Base-by-base conservation (phyloP, 2,113 vertebrate species). In the Mesoclemmys tuberculata region DNA sequence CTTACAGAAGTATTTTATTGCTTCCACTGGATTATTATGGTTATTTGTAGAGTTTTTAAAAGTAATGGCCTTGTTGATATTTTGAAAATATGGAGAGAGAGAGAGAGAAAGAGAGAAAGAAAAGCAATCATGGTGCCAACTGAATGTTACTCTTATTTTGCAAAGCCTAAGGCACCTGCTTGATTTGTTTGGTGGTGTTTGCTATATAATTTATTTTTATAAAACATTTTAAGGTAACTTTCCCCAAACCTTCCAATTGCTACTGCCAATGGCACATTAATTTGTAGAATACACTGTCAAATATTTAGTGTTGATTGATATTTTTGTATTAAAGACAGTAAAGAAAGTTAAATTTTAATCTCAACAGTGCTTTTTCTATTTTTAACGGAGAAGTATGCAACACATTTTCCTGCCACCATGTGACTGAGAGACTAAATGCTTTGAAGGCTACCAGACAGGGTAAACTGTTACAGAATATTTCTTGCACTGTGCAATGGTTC, bases 141-240 rank as follows among this genome's bases (percentile, higher is more conserved):
- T 96, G 90, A 96, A 94, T 97, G 95, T 97, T 95, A 91, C 93
- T 94, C 90, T 90, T 79, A 82, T 94, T 95, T 97, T 90, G 90
- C 91, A 93, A 96, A 97, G 94, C 80, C 88, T 97, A 90, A 92
- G 95, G 97, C 96, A 97, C 68, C 2, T 90, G 96, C 96, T 96
- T 96, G 92, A 54, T 91, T 97, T 92, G 64, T 95, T 96, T 95
- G 95, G 80, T 88, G 35, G 49, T 89, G 90, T 94, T 94, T 97
- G 91, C 94, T 93, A 95, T 92, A 93, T 98, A 98, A 98, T 97
- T 98, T 98, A 98, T 98, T 98, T 98, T 97, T 98, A 94, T 97
- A 98, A 97, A 94, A 97, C 68, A 93, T 90, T 97, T 97, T 98
- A 97, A 98, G 97, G 94, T 96, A 92, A 94, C 94, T 96, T 92